A percentile compares a stretch with the other conserved stretches of the same genome.
phyloP scores from a whole-genome alignment of 2,113 vertebrate genomes.

The Rhinichthys klamathensis region DNA sequence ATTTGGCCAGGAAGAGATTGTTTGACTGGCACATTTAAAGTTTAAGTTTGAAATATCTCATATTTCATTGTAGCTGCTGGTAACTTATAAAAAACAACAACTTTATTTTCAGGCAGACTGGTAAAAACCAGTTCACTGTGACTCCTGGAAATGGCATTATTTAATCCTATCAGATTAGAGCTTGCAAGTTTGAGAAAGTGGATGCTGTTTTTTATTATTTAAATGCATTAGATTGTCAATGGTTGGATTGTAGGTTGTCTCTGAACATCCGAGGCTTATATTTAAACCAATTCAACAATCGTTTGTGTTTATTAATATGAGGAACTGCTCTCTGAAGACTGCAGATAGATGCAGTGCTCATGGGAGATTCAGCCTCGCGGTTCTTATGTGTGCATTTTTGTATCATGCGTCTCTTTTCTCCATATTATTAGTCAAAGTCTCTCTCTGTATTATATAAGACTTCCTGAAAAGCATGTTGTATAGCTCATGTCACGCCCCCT shows the following conservation, averaged over 20 bases:
- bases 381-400: neutral
- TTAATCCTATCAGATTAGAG: neutral
- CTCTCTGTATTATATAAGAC: conserved; percentile 24
- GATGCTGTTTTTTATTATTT: neutral
- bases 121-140: neutral
- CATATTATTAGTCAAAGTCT: conserved; percentile 3
- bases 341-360: neutral
- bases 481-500: conserved; percentile 10
- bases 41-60: neutral
- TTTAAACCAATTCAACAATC: no score
- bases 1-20: neutral
- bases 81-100: neutral
- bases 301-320: conserved; percentile 4
- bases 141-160: neutral
- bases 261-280: no score
- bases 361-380: neutral
- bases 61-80: neutral
- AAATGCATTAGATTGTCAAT: neutral
- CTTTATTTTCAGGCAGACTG: neutral
- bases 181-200: neutral
- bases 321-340: neutral
- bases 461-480: conserved; percentile 22
- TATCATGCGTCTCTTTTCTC: neutral
- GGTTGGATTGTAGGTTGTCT: neutral
- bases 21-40: neutral